Evolutionary conservation across 2,888 invertebrate genomes (phyloP).

Genomic region (Beris morrisii): DNA sequence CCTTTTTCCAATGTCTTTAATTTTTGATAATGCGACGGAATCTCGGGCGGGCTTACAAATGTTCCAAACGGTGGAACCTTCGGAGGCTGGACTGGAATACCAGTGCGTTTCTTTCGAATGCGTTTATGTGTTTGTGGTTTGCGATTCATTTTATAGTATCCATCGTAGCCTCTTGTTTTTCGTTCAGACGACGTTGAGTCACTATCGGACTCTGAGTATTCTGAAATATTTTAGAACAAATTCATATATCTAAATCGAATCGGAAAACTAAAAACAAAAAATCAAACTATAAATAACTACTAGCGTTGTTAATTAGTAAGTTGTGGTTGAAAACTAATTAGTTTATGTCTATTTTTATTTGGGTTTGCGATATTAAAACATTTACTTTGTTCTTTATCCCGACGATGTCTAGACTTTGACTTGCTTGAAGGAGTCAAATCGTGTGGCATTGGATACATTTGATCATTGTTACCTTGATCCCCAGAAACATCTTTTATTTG

Average conservation of each 20-base stretch:
- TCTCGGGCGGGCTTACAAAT: conserved; percentile 67
- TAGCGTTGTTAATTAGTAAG: too few species aligned
- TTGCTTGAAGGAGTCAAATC: conserved; percentile 64
- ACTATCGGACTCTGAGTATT: conserved; percentile 88
- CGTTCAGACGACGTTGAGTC: conserved; percentile 64
- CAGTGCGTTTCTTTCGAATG: conserved; percentile 72
- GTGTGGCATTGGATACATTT: conserved; percentile 66
- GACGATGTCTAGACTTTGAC: conserved; percentile 61
- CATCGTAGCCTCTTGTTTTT: conserved; percentile 64
- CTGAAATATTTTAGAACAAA: conserved; percentile 54
- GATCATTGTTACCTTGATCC: conserved; percentile 61
- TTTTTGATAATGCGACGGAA: conserved; percentile 61
- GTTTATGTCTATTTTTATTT: conserved; percentile 5
- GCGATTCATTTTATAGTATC: conserved; percentile 67
- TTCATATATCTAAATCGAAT: too few species aligned
- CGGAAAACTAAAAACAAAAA: too few species aligned
- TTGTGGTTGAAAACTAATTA: neutral
- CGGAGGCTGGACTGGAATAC: conserved; percentile 84
- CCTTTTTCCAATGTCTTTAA: conserved; percentile 53
- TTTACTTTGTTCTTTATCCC: conserved; percentile 67
- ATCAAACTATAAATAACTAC: too few species aligned
- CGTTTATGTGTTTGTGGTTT: conserved; percentile 72
- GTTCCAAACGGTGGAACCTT: conserved; percentile 73
- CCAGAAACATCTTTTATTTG: conserved; percentile 64
- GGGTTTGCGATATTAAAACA: conserved; percentile 43